Percentiles rank a stretch among this genome's conserved stretches.
Conservation (phyloP, 2,797 vertebrate species). For the Centropyge bicolor region DNA sequence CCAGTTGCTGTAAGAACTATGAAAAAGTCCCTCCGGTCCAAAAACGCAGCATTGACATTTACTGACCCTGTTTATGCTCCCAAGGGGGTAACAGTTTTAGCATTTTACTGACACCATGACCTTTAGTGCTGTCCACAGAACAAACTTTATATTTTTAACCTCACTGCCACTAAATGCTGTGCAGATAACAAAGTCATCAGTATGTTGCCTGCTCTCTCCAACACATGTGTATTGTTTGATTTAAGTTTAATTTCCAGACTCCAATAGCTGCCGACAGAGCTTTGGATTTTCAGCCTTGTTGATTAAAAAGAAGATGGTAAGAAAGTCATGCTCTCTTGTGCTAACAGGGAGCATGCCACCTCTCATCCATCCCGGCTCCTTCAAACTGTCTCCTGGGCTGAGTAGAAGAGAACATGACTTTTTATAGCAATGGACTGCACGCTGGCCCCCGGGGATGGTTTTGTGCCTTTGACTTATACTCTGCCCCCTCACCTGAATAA, state of each 20-base stretch:
- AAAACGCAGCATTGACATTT: background rate
- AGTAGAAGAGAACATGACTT: slow-evolving; percentile 44
- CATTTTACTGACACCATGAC: background rate
- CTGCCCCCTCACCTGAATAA: slow-evolving; percentile 51
- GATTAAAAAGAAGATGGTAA: slow-evolving; percentile 16
- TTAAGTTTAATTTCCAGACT: background rate
- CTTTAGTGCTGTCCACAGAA: background rate
- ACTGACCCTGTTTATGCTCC: background rate
- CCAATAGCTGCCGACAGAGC: background rate
- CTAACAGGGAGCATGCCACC: slow-evolving; percentile 24
- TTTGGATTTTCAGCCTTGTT: slow-evolving; percentile 3
- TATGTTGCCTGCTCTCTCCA: background rate
- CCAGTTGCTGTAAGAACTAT: too few relatives aligned
- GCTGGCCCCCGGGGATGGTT: slow-evolving; percentile 15
- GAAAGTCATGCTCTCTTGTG: slow-evolving; percentile 2
- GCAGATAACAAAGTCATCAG: background rate
- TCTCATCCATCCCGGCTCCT: slow-evolving; percentile 42
- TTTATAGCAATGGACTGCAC: slow-evolving; percentile 28
- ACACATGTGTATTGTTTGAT: background rate
- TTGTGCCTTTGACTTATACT: slow-evolving; percentile 45
- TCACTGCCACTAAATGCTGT: background rate
- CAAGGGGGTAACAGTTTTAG: background rate
- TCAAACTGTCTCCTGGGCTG: slow-evolving; percentile 28
- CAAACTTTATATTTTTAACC: background rate
- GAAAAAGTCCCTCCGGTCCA: too few relatives aligned